These are phyloP conservation scores for Meda fulgida DNA, from an alignment of 2,797 vertebrate genomes.

Conservation along the genomic window DNA sequence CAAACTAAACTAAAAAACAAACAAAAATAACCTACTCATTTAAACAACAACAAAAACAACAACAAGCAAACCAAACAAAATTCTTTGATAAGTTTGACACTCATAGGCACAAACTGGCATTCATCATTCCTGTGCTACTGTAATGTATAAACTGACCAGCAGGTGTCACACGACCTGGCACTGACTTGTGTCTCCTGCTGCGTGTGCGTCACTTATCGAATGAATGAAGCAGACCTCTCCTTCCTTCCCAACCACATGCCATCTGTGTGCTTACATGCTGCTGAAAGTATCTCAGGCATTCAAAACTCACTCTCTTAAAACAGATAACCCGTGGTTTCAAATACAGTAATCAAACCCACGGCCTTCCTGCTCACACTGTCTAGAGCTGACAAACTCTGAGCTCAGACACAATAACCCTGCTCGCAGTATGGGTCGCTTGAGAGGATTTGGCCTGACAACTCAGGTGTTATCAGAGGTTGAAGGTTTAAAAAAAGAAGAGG, in stretches of 20 bases:
- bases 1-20: background rate
- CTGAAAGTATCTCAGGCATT: slow-evolving; percentile 46
- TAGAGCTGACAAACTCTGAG: background rate
- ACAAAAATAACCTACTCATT: background rate
- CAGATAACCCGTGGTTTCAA: slow-evolving; percentile 9
- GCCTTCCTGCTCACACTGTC: slow-evolving; percentile 2
- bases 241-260: slow-evolving; percentile 44
- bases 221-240: slow-evolving; percentile 21
- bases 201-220: slow-evolving; percentile 24
- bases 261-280: slow-evolving; percentile 48
- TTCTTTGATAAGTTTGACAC: background rate
- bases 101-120: background rate
- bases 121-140: background rate
- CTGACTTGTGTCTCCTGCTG: slow-evolving; percentile 11
- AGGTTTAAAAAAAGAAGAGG: background rate
- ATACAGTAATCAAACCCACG: slow-evolving; percentile 5
- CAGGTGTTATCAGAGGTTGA: slow-evolving; percentile 3
- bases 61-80: background rate
- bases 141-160: slow-evolving; percentile 36
- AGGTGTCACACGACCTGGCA: slow-evolving; percentile 25
- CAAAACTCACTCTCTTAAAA: slow-evolving; percentile 17
- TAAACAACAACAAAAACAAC: background rate
- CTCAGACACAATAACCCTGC: slow-evolving; percentile 19
- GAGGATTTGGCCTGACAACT: background rate
- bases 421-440: background rate